These are phyloP conservation scores for Drosophila putrida DNA, from an alignment of 2,888 invertebrate genomes.

Conservation along the genomic window DNA sequence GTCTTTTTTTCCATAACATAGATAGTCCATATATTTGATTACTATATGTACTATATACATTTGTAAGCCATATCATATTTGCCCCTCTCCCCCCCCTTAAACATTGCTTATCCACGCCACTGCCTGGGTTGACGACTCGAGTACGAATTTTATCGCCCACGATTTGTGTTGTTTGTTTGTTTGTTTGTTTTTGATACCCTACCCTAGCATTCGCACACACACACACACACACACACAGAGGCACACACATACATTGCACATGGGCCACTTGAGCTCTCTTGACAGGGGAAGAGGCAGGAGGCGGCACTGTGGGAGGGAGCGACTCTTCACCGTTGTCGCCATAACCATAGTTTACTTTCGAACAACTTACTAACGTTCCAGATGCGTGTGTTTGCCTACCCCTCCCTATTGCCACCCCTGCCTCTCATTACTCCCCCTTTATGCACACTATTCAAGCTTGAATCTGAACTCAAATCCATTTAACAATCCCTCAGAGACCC, in stretches of 20 bases:
- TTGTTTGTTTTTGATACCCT: constrained; percentile 71
- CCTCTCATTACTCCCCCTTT: not conserved
- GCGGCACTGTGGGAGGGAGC: not conserved
- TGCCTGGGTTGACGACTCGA: constrained; percentile 48
- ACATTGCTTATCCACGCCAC: constrained; percentile 5
- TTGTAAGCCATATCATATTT: too few relatives aligned
- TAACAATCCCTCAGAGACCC: constrained; percentile 15
- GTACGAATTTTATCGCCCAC: constrained; percentile 75
- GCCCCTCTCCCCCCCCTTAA: too few relatives aligned
- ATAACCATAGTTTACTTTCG: constrained; percentile 42
- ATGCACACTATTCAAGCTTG: not conserved
- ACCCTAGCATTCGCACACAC: constrained; percentile 47
- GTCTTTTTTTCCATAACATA: too few relatives aligned
- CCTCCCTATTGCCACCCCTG: not conserved
- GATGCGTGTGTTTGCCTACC: constrained; percentile 30
- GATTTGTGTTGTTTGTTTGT: constrained; percentile 62
- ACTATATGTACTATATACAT: too few relatives aligned
- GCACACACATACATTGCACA: constrained; percentile 25
- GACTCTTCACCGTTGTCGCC: constrained; percentile 42
- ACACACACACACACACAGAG: constrained; percentile 42
- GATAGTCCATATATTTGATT: too few relatives aligned
- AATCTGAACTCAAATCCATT: constrained; percentile 7
- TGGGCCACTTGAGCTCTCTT: constrained; percentile 52
- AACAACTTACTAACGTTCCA: constrained; percentile 50
- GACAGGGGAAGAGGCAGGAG: not conserved